Base-by-base conservation (phyloP, 2,888 invertebrate genomes). In the Macropis europaea region DNA sequence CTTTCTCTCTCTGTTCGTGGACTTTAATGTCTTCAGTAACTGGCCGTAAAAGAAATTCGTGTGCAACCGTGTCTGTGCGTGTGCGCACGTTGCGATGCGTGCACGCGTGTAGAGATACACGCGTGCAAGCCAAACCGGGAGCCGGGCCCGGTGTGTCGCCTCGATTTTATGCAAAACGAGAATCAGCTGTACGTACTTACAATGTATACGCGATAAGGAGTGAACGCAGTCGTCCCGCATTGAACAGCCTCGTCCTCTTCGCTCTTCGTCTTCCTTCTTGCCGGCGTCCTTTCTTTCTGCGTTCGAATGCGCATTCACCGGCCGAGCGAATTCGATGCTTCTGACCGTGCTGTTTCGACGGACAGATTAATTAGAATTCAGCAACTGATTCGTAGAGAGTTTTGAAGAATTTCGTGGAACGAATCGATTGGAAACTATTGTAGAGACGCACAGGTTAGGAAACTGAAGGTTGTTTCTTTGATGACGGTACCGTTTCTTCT, bases 11-110 rank as follows among this genome's bases (percentile, higher is more conserved):
- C n/a, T n/a, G n/a, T n/a, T n/a, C 73, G 48, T 63, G 71, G 81
- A 80, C 79, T 82, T 83, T 82, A 84, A 82, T 77, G 78, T 78
- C 82, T 83, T 80, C 73, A 73, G 71, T 73, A 80, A 78, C 76
- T 59, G 73, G 43, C 60, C 63, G 72, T 79, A 79, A 84, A 84
- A 76, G 73, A 81, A 77, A 72, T 81, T 75, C 68, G 73, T 80
- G 66, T 69, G 59, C 59, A 67, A 59, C 42, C 11, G 22, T 13
- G 24, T 17, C 13, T 6, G 63, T 53, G 28, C 24, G 6, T n/a
- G 36, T 24, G 60, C 17, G 40, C 32, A 38, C 38, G 36, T 24
- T n/a, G n/a, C n/a, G n/a, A n/a, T 32, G 11, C 9, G 19, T 2
- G 42, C 7, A 19, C 32, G 45, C 15, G 32, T 34, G n/a, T 52